These are phyloP conservation scores for Isotomurus palustris DNA, from an alignment of 2,888 invertebrate genomes.

Conservation along the genomic window DNA sequence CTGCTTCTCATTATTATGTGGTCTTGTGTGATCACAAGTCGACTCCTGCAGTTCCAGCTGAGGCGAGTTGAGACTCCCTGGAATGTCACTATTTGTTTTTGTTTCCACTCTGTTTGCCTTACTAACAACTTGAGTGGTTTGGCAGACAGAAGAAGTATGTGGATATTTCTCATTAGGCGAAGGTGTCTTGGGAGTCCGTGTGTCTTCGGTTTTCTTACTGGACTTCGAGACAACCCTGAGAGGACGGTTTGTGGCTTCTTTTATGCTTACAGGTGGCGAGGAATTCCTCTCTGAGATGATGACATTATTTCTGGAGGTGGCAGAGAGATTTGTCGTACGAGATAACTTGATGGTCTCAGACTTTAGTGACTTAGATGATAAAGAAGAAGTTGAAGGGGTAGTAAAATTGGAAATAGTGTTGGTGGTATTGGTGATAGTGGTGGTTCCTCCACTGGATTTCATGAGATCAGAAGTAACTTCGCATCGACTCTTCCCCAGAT, in stretches of 20 bases:
- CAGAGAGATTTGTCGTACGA: no score
- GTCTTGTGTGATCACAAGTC: no score
- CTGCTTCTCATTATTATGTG: no score
- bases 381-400: no score
- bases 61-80: no score
- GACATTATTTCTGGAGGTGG: conserved; percentile 3
- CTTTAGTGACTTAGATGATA: no score
- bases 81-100: neutral
- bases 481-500: no score
- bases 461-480: no score
- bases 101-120: neutral
- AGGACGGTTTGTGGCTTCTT: conserved; percentile 27
- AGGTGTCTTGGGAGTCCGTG: conserved; percentile 5
- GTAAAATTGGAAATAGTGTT: conserved; percentile 2
- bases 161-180: conserved; percentile 23
- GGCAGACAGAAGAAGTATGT: conserved; percentile 6
- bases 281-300: neutral
- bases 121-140: neutral
- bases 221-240: conserved; percentile 15
- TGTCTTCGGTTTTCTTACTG: conserved; percentile 7
- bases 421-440: no score
- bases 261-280: conserved; percentile 13
- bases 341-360: no score
- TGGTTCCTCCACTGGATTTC: no score
- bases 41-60: no score